phyloP scores from a whole-genome alignment of 1,140 invertebrate genomes.

The Pogonomyrmex barbatus region DNA sequence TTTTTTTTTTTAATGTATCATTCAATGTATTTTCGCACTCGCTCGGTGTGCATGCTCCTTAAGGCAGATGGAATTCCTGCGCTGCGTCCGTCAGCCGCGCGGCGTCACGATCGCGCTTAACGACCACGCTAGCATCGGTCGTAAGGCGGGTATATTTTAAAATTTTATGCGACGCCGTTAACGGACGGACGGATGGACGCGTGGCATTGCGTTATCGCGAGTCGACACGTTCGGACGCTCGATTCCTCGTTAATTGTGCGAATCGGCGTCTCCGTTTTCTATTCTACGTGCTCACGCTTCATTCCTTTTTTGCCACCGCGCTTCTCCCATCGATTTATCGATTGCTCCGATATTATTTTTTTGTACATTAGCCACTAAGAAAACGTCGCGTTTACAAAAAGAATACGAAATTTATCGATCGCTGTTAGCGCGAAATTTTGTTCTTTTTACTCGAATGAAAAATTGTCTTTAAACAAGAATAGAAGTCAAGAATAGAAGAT shows the following conservation, averaged over 20 bases:
- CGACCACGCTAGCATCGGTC: constrained; percentile 8
- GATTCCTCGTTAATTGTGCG: constrained; percentile 11
- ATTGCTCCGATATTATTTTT: neutral
- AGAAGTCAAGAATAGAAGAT: too few relatives aligned
- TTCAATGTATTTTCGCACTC: neutral
- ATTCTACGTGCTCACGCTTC: neutral
- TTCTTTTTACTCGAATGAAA: neutral
- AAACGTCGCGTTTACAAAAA: neutral
- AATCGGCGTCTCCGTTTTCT: neutral
- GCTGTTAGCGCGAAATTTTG: neutral
- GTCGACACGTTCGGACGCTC: constrained; percentile 14
- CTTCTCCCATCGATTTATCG: neutral
- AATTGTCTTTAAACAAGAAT: too few relatives aligned
- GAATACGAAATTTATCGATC: neutral
- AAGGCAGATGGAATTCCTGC: constrained; percentile 41
- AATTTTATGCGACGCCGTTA: constrained; percentile 32
- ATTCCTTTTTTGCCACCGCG: neutral
- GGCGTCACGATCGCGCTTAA: constrained; percentile 39
- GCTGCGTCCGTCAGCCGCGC: neutral
- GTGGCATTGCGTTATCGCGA: constrained; percentile 11
- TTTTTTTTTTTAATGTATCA: too few relatives aligned
- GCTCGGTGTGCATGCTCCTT: constrained; percentile 14
- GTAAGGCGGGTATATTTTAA: constrained; percentile 22
- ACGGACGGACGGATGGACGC: neutral
- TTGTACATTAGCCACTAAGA: neutral